Percentiles rank a stretch among this genome's conserved stretches.
Conservation (phyloP, 2,888 invertebrate species). For the Eucriotettix oculatus region DNA sequence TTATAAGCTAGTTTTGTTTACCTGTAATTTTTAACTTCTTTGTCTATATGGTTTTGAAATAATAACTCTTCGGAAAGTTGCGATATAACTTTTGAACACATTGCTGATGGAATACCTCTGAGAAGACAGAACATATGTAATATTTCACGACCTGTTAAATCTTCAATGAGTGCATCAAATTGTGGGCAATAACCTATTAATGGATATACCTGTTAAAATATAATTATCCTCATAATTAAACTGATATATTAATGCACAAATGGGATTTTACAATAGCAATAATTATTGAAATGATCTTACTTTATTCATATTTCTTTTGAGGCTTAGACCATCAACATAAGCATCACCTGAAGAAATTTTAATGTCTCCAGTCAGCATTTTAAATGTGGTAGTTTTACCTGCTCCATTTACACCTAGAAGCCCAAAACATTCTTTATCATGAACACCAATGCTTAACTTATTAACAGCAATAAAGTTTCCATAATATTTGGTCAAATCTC, state of each 20-base stretch:
- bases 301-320: slow-evolving; percentile 20
- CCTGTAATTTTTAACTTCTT: slow-evolving; percentile 33
- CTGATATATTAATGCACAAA: not conserved
- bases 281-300: slow-evolving; percentile 4
- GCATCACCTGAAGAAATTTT: slow-evolving; percentile 51
- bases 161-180: slow-evolving; percentile 51
- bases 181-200: slow-evolving; percentile 54
- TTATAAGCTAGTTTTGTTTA: not conserved
- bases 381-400: slow-evolving; percentile 77
- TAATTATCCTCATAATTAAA: not conserved
- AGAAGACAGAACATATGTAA: slow-evolving; percentile 45
- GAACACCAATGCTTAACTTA: slow-evolving; percentile 43
- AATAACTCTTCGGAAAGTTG: slow-evolving; percentile 37
- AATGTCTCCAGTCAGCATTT: slow-evolving; percentile 77
- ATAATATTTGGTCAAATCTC: slow-evolving; percentile 55
- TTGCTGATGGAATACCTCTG: slow-evolving; percentile 35
- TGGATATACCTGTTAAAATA: slow-evolving; percentile 18
- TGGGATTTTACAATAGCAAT: not conserved
- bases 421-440: slow-evolving; percentile 63
- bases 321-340: slow-evolving; percentile 38
- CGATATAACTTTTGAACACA: slow-evolving; percentile 21
- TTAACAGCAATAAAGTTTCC: slow-evolving; percentile 61
- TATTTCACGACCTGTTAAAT: slow-evolving; percentile 53
- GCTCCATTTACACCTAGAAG: slow-evolving; percentile 73
- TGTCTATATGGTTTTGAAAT: slow-evolving; percentile 40